Base-by-base conservation (phyloP, 2,797 vertebrate genomes). In the Halcyon leucocephala region DNA sequence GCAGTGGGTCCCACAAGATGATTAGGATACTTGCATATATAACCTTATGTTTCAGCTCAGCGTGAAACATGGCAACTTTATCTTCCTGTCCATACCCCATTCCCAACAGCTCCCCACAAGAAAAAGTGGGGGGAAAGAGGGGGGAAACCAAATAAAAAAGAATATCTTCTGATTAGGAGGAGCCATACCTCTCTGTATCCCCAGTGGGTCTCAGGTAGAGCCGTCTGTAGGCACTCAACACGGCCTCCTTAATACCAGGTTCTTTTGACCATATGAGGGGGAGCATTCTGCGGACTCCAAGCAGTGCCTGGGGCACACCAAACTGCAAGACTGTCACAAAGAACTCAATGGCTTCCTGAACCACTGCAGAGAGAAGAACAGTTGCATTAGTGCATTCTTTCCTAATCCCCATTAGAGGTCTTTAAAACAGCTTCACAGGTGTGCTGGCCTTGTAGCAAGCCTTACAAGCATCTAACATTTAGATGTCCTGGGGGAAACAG, bases 331-430 rank as follows among this genome's bases (percentile, higher is more conserved):
- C 99, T 0, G 98, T 99, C 96, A 99, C 99, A 81, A 99, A 99
- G 97, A 99, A 99, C 96, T 99, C 99, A 89, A 99, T 99, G 7
- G 99, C 98, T 97, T 99, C 99, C 97, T 99, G 99, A n/a, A 99
- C 99, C 96, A 99, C 99, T 99, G 96, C 49, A 67, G 72, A 82
- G 58, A 92, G 82, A 66, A 77, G 24, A 86, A 60, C 41, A 73
- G 88, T 5, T 93, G 12, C 0, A 2, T 96, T 54, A 97, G 42
- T 41, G 29, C 25, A 42, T 31, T 31, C 19, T n/a, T 87, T 39
- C 31, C 65, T 66, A 48, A 10, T 17, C 81, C n/a, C 57, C 48
- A 72, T 31, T 26, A 66, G 42, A 79, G 9, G 46, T 39, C 54
- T 52, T 31, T 52, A 44, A 81, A 83, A 92, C 22, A 69, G 52